phyloP scores from a whole-genome alignment of 2,113 vertebrate genomes.

The Ondatra zibethicus region DNA sequence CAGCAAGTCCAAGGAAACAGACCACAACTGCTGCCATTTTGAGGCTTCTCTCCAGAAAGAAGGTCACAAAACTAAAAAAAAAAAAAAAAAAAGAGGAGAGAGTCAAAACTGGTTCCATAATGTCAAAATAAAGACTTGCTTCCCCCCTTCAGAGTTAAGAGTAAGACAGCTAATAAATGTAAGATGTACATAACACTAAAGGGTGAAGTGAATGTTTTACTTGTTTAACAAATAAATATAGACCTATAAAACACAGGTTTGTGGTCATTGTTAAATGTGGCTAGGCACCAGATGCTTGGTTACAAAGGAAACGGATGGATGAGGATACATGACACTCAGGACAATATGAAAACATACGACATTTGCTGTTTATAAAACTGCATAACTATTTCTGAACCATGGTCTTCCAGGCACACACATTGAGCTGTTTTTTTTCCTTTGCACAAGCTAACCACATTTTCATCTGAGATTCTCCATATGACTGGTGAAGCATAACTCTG shows the following conservation, averaged over 20 bases:
- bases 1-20: neutral
- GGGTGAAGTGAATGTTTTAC: neutral
- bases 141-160: neutral
- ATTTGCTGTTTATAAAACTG: conserved; percentile 62
- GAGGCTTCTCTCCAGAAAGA: conserved; percentile 2
- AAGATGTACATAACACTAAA: conserved; percentile 15
- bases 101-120: conserved; percentile 21
- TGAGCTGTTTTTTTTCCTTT: conserved; percentile 76
- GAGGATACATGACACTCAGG: conserved; percentile 21
- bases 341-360: conserved; percentile 26
- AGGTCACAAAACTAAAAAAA: neutral
- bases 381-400: conserved; percentile 65
- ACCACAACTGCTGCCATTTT: neutral
- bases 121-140: neutral
- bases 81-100: neutral
- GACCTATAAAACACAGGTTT: conserved; percentile 43
- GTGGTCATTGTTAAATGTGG: neutral
- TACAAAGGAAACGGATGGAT: conserved; percentile 36
- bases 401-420: conserved; percentile 51
- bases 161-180: neutral
- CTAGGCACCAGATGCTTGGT: conserved; percentile 42
- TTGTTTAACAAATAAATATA: conserved; percentile 46
- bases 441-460: conserved; percentile 67
- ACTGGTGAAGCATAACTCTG: conserved; percentile 69
- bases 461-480: conserved; percentile 74